Base-by-base conservation (phyloP, 2,113 vertebrate species). In the Spea bombifrons region DNA sequence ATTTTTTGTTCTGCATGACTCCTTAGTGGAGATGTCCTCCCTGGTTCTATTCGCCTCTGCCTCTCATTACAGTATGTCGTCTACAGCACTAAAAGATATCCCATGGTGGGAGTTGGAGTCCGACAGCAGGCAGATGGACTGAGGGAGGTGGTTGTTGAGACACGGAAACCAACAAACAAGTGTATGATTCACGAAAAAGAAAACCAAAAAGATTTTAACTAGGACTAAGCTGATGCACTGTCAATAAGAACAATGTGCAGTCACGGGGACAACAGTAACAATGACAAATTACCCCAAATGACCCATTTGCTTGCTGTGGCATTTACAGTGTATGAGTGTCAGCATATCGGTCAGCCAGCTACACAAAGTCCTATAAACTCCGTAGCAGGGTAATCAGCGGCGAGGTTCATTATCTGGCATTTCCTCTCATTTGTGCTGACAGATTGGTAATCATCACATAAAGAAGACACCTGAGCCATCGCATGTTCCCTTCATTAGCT, bases 391-490 rank as follows among this genome's bases (percentile, higher is more conserved):
- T 50, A 70, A 70, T 70, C 46, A 70, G 46, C n/a, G 46, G 67
- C 8, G 50, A 70, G 46, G 67, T 50, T 70, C 67, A 70, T 47
- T 50, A 70, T 48, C 67, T 70, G 67, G 47, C 67, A 70, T 50
- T 70, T 70, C 15, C 46, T 16, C 67, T 70, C 67, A 70, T 50
- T 47, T 47, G 16, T 47, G 50, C 10, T 70, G 67, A 70, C 67
- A 70, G n/a, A 70, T 7, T 48, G 67, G 46, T 70, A 70, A 70
- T 70, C 47, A 50, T 70, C 67, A 50, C 45, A 70, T 49, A 16
- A 49, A 50, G 67, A 70, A 70, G 16, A 70, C 67, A 70, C 67
- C 67, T 70, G 67, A 70, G 67, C 67, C 67, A 70, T 9, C 67
- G 15, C 15, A 50, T 50, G 47, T 70, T 70, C 4, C 44, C 67